Base-by-base conservation (phyloP, 2,888 invertebrate genomes). In the Synergus umbraculus region DNA sequence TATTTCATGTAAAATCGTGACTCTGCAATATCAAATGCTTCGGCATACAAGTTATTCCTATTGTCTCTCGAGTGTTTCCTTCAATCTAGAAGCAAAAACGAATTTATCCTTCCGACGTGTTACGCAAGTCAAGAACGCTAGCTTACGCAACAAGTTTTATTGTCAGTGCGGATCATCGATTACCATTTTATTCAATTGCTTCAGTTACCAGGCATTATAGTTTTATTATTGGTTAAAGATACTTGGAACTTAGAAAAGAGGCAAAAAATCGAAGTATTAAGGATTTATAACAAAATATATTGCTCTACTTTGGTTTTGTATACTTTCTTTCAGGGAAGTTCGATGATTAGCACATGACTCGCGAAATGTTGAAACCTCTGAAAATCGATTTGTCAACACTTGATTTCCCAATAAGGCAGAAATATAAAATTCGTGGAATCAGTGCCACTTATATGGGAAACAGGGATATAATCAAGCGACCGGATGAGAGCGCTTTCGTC, bases 141-240 rank as follows among this genome's bases (percentile, higher is more conserved):
- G 8, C 69, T 69, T 69, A 69, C 69, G 69, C 69, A 49, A 69
- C 69, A 69, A 49, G 69, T 69, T 49, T 22, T 69, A 69, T 69
- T 29, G 46, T 69, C 46, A 46, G 46, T 46, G 44, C 13, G 13
- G 44, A 69, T 69, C 67, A 67, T 67, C 22, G 29, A 46, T 69
- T 46, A 8, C 49, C 49, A 69, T 69, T 69, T 69, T n/a, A 69
- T 69, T 69, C 69, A 69, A 49, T 69, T 69, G 29, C 69, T 49
- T 29, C 49, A 69, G 15, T 49, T 49, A 69, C n/a, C 37, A 44
- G 49, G 18, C 49, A 69, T 44, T 49, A 49, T 46, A 22, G 15
- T 29, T 69, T 15, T 69, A 69, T 49, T 46, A 49, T 69, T 67
- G 8, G 13, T 0, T 58, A n/a, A 58, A 7, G 18, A 58, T 13